Evolutionary conservation across 2,113 vertebrate genomes (phyloP).

Genomic region (Callorhinus ursinus): DNA sequence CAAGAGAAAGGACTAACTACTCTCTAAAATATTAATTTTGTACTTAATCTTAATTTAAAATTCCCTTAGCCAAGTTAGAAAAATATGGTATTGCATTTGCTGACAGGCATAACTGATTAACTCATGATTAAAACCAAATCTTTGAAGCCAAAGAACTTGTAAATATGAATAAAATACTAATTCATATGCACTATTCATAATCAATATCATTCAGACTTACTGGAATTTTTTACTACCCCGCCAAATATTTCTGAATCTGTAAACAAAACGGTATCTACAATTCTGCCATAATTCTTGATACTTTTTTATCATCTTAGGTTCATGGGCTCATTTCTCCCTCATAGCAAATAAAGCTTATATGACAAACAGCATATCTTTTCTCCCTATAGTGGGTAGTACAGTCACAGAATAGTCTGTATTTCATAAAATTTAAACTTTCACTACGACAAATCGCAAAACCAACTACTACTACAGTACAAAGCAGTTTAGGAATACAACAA

Average conservation of each 20-base stretch:
- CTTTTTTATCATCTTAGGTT: neutral
- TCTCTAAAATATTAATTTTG: constrained; percentile 17
- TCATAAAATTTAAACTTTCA: constrained; percentile 27
- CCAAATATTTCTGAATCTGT: constrained; percentile 15
- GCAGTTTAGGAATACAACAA: neutral
- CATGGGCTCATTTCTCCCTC: neutral
- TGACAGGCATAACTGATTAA: neutral
- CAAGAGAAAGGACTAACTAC: neutral
- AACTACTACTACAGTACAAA: neutral
- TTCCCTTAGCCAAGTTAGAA: constrained; percentile 42
- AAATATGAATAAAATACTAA: constrained; percentile 14
- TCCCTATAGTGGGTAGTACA: neutral
- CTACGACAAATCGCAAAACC: neutral
- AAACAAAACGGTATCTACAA: constrained; percentile 1
- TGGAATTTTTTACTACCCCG: neutral
- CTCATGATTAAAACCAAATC: neutral
- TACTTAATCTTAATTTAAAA: constrained; percentile 45
- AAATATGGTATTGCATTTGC: constrained; percentile 5
- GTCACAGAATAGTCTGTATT: neutral
- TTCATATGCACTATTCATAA: neutral
- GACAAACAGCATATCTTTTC: neutral
- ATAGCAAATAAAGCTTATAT: neutral
- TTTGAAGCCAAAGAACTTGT: neutral
- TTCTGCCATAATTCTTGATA: constrained; percentile 1
- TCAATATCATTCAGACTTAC: neutral